These are phyloP conservation scores for Scylla paramamosain DNA, from an alignment of 1,140 invertebrate genomes.

Conservation along the genomic window DNA sequence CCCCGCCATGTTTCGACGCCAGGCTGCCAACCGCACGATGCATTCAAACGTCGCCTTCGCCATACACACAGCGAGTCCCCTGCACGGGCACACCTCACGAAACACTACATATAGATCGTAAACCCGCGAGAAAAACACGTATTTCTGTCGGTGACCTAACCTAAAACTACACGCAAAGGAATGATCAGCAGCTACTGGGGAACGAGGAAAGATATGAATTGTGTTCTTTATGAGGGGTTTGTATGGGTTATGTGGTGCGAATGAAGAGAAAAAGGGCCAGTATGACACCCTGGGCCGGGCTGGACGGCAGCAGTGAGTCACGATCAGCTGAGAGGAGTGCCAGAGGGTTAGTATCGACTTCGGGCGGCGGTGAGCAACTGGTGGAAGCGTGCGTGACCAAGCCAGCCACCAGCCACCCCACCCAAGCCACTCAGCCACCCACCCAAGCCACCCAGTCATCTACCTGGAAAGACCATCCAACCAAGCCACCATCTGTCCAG, in stretches of 20 bases:
- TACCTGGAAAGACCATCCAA: no score
- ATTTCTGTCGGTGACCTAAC: not conserved
- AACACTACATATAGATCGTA: not conserved
- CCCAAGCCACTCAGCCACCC: not conserved
- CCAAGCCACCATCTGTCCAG: no score
- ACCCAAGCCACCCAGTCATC: not conserved
- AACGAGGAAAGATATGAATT: not conserved
- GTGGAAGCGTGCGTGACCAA: conserved; percentile 37
- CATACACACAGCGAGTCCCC: not conserved
- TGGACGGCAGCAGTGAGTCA: not conserved
- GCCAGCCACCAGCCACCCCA: not conserved
- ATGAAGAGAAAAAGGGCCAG: not conserved
- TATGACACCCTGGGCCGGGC: not conserved
- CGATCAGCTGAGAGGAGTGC: conserved; percentile 17
- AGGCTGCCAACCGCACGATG: conserved; percentile 57
- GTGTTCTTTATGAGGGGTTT: not conserved
- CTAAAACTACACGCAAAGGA: not conserved
- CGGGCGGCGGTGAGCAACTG: conserved; percentile 32
- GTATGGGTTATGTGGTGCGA: not conserved
- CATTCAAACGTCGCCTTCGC: not conserved
- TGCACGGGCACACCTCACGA: not conserved
- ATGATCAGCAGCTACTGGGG: not conserved
- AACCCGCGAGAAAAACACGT: not conserved
- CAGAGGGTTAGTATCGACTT: not conserved
- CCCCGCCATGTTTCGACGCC: conserved; percentile 57